Percentiles rank a stretch among this genome's conserved stretches.
These are phyloP conservation scores for Chelon auratus DNA, from an alignment of 2,797 vertebrate genomes.

Conservation along the genomic window DNA sequence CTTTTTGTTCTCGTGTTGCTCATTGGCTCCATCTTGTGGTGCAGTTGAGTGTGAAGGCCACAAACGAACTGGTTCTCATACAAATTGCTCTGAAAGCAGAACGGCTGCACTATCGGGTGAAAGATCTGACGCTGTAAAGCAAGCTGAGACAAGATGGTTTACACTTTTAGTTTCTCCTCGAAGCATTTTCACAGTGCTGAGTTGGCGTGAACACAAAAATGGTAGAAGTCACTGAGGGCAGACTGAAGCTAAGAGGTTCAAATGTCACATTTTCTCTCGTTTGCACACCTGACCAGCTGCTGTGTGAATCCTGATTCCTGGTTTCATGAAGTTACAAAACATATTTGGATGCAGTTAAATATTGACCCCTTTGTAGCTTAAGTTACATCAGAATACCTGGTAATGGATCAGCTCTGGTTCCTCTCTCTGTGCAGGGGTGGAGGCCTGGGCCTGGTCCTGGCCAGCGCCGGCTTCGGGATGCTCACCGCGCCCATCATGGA, in stretches of 20 bases:
- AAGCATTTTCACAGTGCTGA: background rate
- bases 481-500: slow-evolving; percentile 96
- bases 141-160: background rate
- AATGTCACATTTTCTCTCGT: too few species aligned
- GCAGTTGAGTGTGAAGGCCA: background rate
- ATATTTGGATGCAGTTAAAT: background rate
- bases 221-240: background rate
- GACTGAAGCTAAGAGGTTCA: too few species aligned
- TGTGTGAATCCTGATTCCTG: too few species aligned
- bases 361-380: background rate
- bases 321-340: too few species aligned
- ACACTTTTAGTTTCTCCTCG: background rate
- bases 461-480: slow-evolving; percentile 95
- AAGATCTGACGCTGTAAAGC: background rate
- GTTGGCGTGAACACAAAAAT: background rate
- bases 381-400: background rate
- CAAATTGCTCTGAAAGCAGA: background rate
- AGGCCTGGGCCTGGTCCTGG: slow-evolving; percentile 92
- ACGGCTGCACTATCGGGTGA: background rate
- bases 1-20: background rate
- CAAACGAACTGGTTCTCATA: too few species aligned
- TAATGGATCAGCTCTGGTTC: background rate
- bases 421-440: slow-evolving; percentile 85
- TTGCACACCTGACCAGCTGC: too few species aligned
- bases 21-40: background rate